phyloP scores from a whole-genome alignment of 2,888 invertebrate species.

The Acholoe squamosa region DNA sequence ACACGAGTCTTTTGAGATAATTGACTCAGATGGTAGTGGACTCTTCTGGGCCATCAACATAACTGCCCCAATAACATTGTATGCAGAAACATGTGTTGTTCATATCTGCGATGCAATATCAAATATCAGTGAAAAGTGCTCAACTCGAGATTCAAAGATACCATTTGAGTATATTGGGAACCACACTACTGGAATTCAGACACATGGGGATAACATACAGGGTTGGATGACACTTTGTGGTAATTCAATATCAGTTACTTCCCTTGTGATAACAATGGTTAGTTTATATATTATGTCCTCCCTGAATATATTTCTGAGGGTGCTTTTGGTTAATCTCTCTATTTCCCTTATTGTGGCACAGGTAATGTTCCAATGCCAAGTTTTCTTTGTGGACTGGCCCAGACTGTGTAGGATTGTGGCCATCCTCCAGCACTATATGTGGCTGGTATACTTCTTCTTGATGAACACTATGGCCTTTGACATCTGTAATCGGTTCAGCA shows the following conservation, averaged over 20 bases:
- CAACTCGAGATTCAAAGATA: too few relatives aligned
- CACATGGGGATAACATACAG: not conserved
- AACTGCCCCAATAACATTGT: not conserved
- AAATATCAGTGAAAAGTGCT: not conserved
- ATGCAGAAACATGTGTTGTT: not conserved
- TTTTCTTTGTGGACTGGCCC: not conserved
- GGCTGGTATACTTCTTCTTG: slow-evolving; percentile 19
- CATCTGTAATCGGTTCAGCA: not conserved
- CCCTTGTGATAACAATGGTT: not conserved
- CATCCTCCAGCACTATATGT: not conserved
- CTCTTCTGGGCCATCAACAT: not conserved
- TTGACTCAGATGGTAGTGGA: not conserved
- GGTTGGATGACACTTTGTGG: not conserved
- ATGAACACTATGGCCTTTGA: slow-evolving; percentile 3
- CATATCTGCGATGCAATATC: not conserved
- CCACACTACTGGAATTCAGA: not conserved
- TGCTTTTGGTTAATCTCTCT: not conserved
- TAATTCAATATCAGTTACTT: not conserved
- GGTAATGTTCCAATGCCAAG: not conserved
- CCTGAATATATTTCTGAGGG: not conserved
- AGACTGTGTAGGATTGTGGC: not conserved
- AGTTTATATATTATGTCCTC: not conserved
- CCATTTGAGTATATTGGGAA: too few relatives aligned
- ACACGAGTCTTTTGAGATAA: not conserved
- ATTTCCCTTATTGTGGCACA: not conserved